phyloP scores from a whole-genome alignment of 2,888 invertebrate genomes.

The Aradus depressus region DNA sequence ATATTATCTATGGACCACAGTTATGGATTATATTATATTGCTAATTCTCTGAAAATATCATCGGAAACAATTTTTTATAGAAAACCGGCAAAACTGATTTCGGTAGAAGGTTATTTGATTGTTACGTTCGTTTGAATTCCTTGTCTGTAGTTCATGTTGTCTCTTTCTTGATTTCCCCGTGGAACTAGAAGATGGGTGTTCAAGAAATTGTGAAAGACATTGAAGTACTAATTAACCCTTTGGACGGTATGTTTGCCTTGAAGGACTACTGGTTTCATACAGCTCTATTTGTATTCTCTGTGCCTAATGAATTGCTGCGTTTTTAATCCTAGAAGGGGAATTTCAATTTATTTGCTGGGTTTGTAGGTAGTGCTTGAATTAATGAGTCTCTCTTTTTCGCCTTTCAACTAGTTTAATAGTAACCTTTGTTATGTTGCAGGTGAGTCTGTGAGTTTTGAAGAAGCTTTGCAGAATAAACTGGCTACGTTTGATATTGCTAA shows the following conservation, averaged over 20 bases:
- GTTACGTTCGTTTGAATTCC: too few species aligned
- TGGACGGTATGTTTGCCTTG: too few species aligned
- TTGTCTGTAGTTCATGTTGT: background rate
- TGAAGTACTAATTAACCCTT: constrained; percentile 5
- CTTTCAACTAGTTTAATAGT: background rate
- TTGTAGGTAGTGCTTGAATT: background rate
- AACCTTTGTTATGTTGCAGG: constrained; percentile 1
- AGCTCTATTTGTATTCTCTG: too few species aligned
- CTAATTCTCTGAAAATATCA: too few species aligned
- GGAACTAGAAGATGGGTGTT: background rate
- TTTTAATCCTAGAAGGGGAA: too few species aligned
- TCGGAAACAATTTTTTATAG: too few species aligned
- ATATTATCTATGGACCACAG: too few species aligned
- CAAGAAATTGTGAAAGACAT: background rate
- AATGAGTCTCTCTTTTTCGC: background rate
- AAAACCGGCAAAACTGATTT: too few species aligned
- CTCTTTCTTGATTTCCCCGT: background rate
- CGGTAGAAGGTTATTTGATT: too few species aligned
- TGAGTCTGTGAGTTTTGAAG: background rate
- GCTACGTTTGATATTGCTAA: background rate
- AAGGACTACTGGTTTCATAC: too few species aligned
- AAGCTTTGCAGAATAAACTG: constrained; percentile 8
- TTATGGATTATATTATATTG: too few species aligned
- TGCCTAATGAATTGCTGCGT: too few species aligned
- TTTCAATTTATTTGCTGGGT: background rate